Evolutionary conservation across 1,140 invertebrate species (phyloP).

Genomic region (Danaus melanippus): DNA sequence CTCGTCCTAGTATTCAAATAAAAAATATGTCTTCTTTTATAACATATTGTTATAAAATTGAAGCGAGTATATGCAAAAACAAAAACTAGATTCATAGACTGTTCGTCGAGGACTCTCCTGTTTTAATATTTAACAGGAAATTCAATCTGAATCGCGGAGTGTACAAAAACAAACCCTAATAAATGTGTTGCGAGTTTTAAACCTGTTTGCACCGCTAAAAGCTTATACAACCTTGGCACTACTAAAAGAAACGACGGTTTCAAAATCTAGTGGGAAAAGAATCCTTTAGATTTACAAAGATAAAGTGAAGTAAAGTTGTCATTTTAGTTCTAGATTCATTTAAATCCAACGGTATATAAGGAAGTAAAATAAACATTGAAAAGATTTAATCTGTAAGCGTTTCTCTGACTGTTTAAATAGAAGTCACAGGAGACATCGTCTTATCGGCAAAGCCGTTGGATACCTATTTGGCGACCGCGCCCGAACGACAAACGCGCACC

Average conservation of each 20-base stretch:
- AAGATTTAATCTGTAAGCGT: conserved; percentile 62
- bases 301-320: conserved; percentile 51
- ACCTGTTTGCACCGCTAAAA: conserved; percentile 41
- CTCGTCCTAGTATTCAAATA: no score
- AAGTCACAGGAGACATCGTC: conserved; percentile 58
- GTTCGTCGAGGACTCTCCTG: conserved; percentile 25
- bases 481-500: conserved; percentile 32
- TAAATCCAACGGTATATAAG: conserved; percentile 34
- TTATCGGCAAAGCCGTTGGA: conserved; percentile 49
- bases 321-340: conserved; percentile 45
- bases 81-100: conserved; percentile 22
- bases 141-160: conserved; percentile 52
- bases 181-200: conserved; percentile 45
- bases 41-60: no score
- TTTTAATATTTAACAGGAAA: conserved; percentile 64
- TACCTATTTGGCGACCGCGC: conserved; percentile 61
- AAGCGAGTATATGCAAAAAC: conserved; percentile 6
- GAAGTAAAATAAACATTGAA: conserved; percentile 59
- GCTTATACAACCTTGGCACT: conserved; percentile 51
- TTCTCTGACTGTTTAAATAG: conserved; percentile 65
- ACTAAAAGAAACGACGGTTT: conserved; percentile 39
- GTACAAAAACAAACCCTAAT: conserved; percentile 63
- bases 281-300: conserved; percentile 46
- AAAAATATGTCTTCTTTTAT: no score
- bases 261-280: conserved; percentile 35